A percentile compares a stretch with the other conserved stretches of the same genome.
Evolutionary conservation across 1,140 invertebrate genomes (phyloP).

Genomic region (Drosophila leontia): DNA sequence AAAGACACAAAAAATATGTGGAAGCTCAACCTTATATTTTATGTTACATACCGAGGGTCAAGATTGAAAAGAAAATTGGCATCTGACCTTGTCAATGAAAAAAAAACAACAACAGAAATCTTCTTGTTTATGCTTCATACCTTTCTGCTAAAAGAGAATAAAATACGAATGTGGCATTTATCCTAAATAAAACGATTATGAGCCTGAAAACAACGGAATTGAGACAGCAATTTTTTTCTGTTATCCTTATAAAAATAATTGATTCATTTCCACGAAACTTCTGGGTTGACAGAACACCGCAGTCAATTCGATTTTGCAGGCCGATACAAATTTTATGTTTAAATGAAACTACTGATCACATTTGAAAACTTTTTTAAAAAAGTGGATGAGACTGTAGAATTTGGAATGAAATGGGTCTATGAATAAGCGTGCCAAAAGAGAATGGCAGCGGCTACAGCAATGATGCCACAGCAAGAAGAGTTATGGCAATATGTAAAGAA

Average conservation of each 20-base stretch:
- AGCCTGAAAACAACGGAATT: too few relatives aligned
- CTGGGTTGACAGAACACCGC: neutral
- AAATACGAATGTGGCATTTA: too few relatives aligned
- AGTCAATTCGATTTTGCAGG: conserved; percentile 1
- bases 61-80: conserved; percentile 8
- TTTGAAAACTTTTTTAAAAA: too few relatives aligned
- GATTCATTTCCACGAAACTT: neutral
- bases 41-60: neutral
- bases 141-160: too few relatives aligned
- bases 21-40: neutral
- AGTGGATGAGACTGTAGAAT: too few relatives aligned
- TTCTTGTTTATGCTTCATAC: neutral
- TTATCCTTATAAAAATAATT: conserved; percentile 1
- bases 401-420: too few relatives aligned
- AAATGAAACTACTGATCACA: too few relatives aligned
- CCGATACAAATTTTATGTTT: neutral
- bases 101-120: neutral
- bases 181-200: too few relatives aligned
- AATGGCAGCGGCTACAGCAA: too few relatives aligned
- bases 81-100: conserved; percentile 11
- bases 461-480: too few relatives aligned
- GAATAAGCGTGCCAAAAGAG: too few relatives aligned
- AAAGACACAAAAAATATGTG: neutral
- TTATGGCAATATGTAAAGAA: too few relatives aligned
- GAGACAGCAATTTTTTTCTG: neutral